phyloP scores from a whole-genome alignment of 2,113 vertebrate genomes.

The Spilogale gracilis region DNA sequence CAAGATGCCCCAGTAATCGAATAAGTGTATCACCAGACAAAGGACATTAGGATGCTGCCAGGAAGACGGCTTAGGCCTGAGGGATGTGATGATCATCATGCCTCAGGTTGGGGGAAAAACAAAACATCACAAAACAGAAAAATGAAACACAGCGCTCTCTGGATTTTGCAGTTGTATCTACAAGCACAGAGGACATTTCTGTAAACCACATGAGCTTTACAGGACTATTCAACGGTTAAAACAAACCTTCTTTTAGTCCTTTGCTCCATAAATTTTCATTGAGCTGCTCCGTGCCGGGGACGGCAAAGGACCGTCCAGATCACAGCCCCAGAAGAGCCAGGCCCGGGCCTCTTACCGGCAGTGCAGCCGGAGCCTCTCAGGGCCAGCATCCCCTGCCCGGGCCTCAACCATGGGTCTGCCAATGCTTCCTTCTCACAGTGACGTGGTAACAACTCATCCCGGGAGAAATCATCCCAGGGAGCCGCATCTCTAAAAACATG shows the following conservation, averaged over 20 bases:
- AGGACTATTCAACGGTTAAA: neutral
- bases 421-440: neutral
- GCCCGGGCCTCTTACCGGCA: neutral
- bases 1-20: neutral
- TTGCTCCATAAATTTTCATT: neutral
- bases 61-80: neutral
- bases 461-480: neutral
- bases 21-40: neutral
- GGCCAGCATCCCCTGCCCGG: neutral
- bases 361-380: fast-evolving
- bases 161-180: conserved; percentile 18
- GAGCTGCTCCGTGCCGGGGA: neutral
- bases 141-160: conserved; percentile 49
- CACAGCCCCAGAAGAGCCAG: neutral
- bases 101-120: neutral
- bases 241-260: neutral
- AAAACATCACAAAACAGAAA: neutral
- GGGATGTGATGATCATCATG: neutral
- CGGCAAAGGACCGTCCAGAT: neutral
- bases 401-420: neutral
- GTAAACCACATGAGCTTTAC: neutral
- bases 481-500: neutral
- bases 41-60: neutral
- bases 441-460: neutral
- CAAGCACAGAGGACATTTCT: neutral